Conservation (phyloP, 2,888 invertebrate genomes). For the Acanthosepion esculentum region DNA sequence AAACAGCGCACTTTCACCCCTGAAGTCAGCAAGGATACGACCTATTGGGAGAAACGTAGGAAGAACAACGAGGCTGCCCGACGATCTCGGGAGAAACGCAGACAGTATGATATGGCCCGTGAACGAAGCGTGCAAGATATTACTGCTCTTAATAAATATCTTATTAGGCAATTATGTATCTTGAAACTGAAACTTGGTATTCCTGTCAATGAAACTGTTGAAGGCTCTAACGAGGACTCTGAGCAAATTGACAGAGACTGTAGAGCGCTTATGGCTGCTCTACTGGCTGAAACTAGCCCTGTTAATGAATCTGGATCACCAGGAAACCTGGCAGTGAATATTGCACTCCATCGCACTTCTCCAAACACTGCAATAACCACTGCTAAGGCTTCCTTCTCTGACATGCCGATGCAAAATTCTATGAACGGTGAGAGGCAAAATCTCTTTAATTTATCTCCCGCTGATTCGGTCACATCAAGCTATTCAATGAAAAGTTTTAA, state of each 20-base stretch:
- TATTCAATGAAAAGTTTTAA: background rate
- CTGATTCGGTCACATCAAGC: background rate
- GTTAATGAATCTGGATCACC: background rate
- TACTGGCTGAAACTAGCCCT: background rate
- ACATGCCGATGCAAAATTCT: background rate
- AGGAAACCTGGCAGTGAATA: background rate
- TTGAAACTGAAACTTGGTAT: conserved; percentile 85
- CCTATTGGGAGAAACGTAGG: conserved; percentile 96
- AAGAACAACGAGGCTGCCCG: conserved; percentile 98
- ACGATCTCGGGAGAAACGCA: conserved; percentile 94
- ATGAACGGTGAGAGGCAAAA: background rate
- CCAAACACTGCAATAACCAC: background rate
- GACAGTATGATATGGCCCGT: conserved; percentile 96
- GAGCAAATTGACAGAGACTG: background rate
- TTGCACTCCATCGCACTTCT: background rate
- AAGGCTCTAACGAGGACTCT: conserved; percentile 42
- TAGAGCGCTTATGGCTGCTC: background rate
- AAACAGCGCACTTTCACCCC: conserved; percentile 97
- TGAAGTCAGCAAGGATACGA: conserved; percentile 95
- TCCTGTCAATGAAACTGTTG: conserved; percentile 60
- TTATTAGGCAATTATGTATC: conserved; percentile 92
- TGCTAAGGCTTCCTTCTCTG: background rate
- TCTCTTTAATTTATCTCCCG: background rate
- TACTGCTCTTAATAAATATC: conserved; percentile 94
- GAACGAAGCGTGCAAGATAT: conserved; percentile 94